Conservation (phyloP, 2,888 invertebrate genomes). For the Galerucella pusilla region DNA sequence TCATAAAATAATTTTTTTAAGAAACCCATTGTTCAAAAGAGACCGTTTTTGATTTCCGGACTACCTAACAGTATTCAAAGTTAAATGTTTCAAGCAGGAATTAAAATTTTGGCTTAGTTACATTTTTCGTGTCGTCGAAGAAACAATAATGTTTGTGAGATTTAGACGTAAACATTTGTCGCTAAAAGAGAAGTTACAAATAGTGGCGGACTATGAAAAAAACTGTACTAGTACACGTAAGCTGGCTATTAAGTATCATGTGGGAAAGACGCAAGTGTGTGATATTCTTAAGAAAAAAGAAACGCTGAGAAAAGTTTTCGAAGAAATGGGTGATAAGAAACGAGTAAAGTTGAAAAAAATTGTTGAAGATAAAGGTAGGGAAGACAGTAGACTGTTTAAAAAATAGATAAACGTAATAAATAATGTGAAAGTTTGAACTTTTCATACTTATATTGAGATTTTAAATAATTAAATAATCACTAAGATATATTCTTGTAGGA, state of each 20-base stretch:
- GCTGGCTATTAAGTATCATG: background rate
- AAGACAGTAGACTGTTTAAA: too few relatives aligned
- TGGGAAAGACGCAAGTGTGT: background rate
- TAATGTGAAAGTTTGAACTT: too few relatives aligned
- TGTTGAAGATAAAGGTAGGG: background rate
- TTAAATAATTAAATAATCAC: too few relatives aligned
- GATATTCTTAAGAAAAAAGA: background rate
- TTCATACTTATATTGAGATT: too few relatives aligned
- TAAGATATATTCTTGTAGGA: too few relatives aligned
- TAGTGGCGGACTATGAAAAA: background rate
- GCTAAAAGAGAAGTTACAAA: background rate
- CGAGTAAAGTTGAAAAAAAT: background rate
- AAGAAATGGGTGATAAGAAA: background rate
- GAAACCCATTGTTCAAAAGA: too few relatives aligned
- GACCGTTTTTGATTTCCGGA: too few relatives aligned
- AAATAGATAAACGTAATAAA: too few relatives aligned
- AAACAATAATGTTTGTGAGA: background rate
- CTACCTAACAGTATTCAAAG: too few relatives aligned
- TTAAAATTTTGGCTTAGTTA: background rate
- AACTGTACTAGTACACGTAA: background rate
- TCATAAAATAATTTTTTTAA: too few relatives aligned
- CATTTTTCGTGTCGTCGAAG: background rate
- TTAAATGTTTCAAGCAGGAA: too few relatives aligned
- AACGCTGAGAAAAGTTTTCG: background rate
- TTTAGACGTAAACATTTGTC: background rate